Evolutionary conservation across 2,888 invertebrate species (phyloP).

Genomic region (Caenorhabditis japonica): DNA sequence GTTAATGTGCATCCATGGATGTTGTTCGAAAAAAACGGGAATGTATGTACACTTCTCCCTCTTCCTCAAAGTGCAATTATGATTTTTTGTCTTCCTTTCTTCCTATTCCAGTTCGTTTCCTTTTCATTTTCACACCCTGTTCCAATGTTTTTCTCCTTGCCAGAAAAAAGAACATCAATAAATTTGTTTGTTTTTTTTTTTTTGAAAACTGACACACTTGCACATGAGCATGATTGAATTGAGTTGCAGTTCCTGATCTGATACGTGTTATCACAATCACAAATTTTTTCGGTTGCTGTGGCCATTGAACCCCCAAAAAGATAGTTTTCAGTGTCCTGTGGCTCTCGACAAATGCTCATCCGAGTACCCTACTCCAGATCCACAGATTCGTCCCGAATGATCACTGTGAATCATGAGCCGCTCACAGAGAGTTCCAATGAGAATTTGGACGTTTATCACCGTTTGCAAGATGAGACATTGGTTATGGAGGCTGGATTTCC

Average conservation of each 20-base stretch:
- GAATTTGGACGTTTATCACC: constrained; percentile 10
- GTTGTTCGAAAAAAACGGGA: constrained; percentile 15
- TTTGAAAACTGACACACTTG: no score
- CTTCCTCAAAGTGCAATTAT: constrained; percentile 30
- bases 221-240: constrained; percentile 37
- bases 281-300: constrained; percentile 36
- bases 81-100: not conserved
- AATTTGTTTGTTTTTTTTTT: no score
- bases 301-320: constrained; percentile 16
- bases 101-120: constrained; percentile 11
- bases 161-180: no score
- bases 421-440: constrained; percentile 27
- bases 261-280: constrained; percentile 7
- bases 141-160: constrained; percentile 2
- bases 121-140: not conserved
- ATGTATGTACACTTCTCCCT: not conserved
- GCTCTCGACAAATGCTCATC: constrained; percentile 46
- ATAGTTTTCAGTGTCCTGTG: constrained; percentile 34
- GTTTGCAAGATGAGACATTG: constrained; percentile 14
- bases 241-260: constrained; percentile 10
- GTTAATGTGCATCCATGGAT: no score
- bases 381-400: constrained; percentile 19
- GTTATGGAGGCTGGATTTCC: constrained; percentile 12
- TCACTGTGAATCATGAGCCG: constrained; percentile 42
- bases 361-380: constrained; percentile 40